Percentiles rank a stretch among this genome's conserved stretches.
Conservation (phyloP, 2,888 invertebrate species). For the Acheta domesticus region DNA sequence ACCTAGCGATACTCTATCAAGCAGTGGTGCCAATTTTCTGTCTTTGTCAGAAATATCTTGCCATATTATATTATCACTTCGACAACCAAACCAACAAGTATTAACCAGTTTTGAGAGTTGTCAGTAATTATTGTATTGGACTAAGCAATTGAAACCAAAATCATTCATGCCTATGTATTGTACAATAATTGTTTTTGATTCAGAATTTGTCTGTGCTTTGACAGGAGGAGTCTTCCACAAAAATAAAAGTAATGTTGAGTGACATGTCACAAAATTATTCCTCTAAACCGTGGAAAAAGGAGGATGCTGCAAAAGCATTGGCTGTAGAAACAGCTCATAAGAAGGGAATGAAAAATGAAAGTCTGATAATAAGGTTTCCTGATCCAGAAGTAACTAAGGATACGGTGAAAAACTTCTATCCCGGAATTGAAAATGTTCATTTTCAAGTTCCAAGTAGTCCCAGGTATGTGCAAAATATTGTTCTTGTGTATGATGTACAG, state of each 20-base stretch:
- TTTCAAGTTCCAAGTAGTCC: slow-evolving; percentile 63
- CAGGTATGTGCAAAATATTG: slow-evolving; percentile 43
- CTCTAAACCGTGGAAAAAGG: slow-evolving; percentile 55
- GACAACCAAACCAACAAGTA: too few relatives aligned
- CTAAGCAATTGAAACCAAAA: too few relatives aligned
- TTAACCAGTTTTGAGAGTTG: too few relatives aligned
- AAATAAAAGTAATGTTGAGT: slow-evolving; percentile 50
- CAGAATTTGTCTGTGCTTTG: background rate
- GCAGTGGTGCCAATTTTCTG: too few relatives aligned
- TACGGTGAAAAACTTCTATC: slow-evolving; percentile 58
- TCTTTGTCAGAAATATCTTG: too few relatives aligned
- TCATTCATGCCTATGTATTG: too few relatives aligned
- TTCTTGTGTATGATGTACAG: too few relatives aligned
- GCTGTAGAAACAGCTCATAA: slow-evolving; percentile 58
- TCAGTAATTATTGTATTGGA: too few relatives aligned
- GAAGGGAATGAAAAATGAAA: slow-evolving; percentile 49
- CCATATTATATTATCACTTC: too few relatives aligned
- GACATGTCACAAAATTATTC: slow-evolving; percentile 56
- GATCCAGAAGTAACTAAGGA: slow-evolving; percentile 62
- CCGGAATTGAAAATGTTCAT: slow-evolving; percentile 61
- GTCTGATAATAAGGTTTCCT: slow-evolving; percentile 63
- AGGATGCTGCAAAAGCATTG: slow-evolving; percentile 59
- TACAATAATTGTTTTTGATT: too few relatives aligned
- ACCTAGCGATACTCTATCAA: too few relatives aligned
- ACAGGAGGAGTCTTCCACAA: slow-evolving; percentile 27